Evolutionary conservation across 2,888 invertebrate species (phyloP), one percentile per base, ranked within the genome.

Genomic region (Eudasyphora cyanicolor): DNA sequence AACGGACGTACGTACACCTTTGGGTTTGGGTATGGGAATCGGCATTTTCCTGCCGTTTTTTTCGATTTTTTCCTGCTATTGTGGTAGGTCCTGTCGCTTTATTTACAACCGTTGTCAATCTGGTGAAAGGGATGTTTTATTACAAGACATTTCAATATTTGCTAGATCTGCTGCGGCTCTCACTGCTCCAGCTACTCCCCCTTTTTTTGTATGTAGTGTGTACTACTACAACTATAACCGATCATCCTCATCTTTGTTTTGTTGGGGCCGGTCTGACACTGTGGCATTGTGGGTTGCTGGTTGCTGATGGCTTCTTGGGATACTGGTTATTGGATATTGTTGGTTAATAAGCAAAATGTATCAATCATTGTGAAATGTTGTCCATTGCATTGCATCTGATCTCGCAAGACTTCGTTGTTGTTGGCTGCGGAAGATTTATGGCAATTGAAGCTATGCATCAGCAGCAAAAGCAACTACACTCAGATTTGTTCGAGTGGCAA

Each of bases 81-180:
- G 81, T 81, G 84, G 84, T 84, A 84, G 84, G 84, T 84, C 84
- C 84, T 84, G 84, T 84, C 84, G 84, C 42, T 67, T 84, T 84
- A 84, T 81, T 81, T 81, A 84, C 81, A 81, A 62, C 81, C 84
- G 76, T 67, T 81, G 84, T 81, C 84, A 81, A 79, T 79, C 81
- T 60, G 67, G 81, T 79, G 84, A 84, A 84, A 84, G 84, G 84
- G 84, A 84, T 84, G 84, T 84, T 84, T 84, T 84, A 84, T 84
- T 81, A 84, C 81, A 84, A 84, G 84, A 84, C 84, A 81, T 84
- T 84, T 81, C 81, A 84, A 81, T 81, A 84, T 67, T 67, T 42
- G 67, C 67, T 38, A 38, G 38, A 67, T 67, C 24, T 67, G 60
- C 17, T 60, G n/a, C 57, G 27, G 8, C 45, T 10, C 21, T 27